These are phyloP conservation scores for Mustela lutreola DNA, from an alignment of 2,113 vertebrate genomes.

Conservation along the genomic window DNA sequence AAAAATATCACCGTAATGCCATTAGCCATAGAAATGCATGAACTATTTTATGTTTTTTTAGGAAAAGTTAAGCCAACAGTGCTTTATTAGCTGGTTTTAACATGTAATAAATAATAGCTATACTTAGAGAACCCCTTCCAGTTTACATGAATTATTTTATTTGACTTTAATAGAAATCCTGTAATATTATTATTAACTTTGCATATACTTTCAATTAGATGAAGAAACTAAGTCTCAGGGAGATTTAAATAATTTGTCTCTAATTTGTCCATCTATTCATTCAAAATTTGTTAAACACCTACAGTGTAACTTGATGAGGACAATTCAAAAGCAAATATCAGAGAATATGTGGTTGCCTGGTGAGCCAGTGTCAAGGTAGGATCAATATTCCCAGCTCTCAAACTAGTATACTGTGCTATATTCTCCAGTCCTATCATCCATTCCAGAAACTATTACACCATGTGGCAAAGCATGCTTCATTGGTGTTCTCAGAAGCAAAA, in stretches of 20 bases:
- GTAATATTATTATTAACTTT: neutral
- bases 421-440: conserved; percentile 20
- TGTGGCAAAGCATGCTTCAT: conserved; percentile 1
- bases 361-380: neutral
- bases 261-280: conserved; percentile 1
- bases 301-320: neutral
- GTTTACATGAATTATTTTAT: neutral
- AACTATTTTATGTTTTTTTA: neutral
- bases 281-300: conserved; percentile 6
- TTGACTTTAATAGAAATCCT: neutral
- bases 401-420: neutral
- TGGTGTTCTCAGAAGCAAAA: conserved; percentile 73
- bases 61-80: conserved; percentile 1
- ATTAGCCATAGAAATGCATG: conserved; percentile 15
- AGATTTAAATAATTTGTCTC: conserved; percentile 28
- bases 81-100: neutral
- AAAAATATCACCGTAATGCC: conserved; percentile 44
- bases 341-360: neutral
- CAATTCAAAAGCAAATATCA: neutral
- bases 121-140: neutral
- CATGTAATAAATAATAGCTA: neutral
- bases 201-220: neutral
- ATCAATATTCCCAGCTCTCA: neutral
- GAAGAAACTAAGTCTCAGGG: conserved; percentile 11
- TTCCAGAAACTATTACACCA: conserved; percentile 9